phyloP scores from a whole-genome alignment of 2,888 invertebrate genomes.

The Pycnomerus fuliginosus region DNA sequence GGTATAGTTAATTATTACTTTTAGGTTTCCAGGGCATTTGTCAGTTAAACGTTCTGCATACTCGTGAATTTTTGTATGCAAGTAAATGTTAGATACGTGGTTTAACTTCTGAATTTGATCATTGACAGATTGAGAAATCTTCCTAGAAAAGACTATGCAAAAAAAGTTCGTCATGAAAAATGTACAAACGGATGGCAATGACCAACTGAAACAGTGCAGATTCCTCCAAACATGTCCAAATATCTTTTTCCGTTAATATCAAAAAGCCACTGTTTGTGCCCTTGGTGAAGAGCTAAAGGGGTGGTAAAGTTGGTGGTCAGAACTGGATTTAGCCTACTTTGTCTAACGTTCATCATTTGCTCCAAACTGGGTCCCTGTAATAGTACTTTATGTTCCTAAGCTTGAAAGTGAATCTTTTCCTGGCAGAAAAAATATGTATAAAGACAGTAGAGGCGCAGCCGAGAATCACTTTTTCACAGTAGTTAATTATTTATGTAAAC shows the following conservation, averaged over 20 bases:
- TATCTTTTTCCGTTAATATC: conserved; percentile 85
- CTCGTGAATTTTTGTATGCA: conserved; percentile 87
- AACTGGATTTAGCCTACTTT: conserved; percentile 68
- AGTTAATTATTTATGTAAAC: too few species aligned
- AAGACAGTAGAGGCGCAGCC: too few species aligned
- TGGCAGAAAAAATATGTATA: too few species aligned
- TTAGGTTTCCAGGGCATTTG: conserved; percentile 83
- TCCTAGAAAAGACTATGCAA: conserved; percentile 60
- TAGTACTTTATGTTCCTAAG: too few species aligned
- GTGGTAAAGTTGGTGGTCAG: conserved; percentile 74
- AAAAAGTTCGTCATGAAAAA: conserved; percentile 5
- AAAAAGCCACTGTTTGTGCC: conserved; percentile 90
- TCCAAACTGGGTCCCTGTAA: conserved; percentile 66
- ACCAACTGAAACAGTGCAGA: conserved; percentile 95
- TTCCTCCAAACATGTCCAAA: conserved; percentile 94
- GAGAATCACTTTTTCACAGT: too few species aligned
- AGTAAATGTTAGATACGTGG: conserved; percentile 91
- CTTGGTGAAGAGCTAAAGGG: conserved; percentile 82
- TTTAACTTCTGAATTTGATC: conserved; percentile 81
- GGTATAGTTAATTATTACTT: too few species aligned
- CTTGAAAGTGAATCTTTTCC: too few species aligned
- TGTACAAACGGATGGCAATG: conserved; percentile 95
- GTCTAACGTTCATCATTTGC: conserved; percentile 60
- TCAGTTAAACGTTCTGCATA: conserved; percentile 80
- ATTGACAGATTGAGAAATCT: conserved; percentile 75